Evolutionary conservation across 1,140 invertebrate genomes (phyloP).

Genomic region (Leptinotarsa undecemlineata): DNA sequence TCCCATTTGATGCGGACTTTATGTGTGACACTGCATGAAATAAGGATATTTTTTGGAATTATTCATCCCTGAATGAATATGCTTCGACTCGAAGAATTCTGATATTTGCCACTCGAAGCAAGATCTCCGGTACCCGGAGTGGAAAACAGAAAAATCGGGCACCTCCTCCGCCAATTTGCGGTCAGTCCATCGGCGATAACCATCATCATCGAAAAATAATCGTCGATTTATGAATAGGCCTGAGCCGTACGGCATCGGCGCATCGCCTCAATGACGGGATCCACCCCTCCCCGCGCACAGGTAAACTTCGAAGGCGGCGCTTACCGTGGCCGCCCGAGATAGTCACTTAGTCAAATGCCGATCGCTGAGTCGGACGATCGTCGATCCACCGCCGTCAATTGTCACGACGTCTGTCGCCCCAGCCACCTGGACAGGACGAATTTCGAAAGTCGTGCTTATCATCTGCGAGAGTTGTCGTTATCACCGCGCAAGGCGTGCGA

Average conservation of each 20-base stretch:
- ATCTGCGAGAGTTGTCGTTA: constrained; percentile 21
- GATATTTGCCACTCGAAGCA: not conserved
- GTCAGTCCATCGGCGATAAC: not conserved
- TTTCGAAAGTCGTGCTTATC: constrained; percentile 14
- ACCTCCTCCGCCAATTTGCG: not conserved
- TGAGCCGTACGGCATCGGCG: constrained; percentile 30
- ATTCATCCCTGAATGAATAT: not conserved
- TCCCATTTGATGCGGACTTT: too few relatives aligned
- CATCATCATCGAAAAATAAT: constrained; percentile 29
- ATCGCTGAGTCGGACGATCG: constrained; percentile 37
- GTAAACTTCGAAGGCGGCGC: constrained; percentile 51
- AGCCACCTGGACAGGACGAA: constrained; percentile 20
- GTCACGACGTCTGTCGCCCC: constrained; percentile 34
- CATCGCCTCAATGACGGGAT: constrained; percentile 43
- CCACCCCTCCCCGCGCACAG: constrained; percentile 45
- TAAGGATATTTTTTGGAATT: not conserved
- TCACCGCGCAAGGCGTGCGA: constrained; percentile 35
- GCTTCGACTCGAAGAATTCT: not conserved
- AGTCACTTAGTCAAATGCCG: constrained; percentile 54
- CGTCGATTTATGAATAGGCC: constrained; percentile 52
- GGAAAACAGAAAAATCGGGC: not conserved
- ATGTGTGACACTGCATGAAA: too few relatives aligned
- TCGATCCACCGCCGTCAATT: constrained; percentile 36
- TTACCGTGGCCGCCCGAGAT: constrained; percentile 44
- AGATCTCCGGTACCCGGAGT: not conserved